Evolutionary conservation across 2,888 invertebrate genomes (phyloP).

Genomic region (Microplitis manilae): DNA sequence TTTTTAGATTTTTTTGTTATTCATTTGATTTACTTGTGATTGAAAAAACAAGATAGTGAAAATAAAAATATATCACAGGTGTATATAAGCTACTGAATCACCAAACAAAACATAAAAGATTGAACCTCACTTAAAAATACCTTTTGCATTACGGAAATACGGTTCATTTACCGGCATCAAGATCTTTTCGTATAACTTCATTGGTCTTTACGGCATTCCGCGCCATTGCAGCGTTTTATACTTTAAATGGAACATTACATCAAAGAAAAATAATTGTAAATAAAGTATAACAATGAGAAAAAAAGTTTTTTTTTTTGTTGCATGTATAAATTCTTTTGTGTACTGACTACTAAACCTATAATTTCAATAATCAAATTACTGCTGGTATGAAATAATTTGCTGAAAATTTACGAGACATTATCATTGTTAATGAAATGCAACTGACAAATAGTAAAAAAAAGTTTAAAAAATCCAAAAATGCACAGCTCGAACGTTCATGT

Average conservation of each 20-base stretch:
- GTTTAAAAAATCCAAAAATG: too few species aligned
- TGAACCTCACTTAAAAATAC: conserved; percentile 4
- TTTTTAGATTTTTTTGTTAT: not conserved
- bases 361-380: not conserved
- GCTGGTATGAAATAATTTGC: not conserved
- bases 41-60: conserved; percentile 8
- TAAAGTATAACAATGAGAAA: conserved; percentile 4
- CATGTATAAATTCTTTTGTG: not conserved
- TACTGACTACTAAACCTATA: not conserved
- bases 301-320: not conserved
- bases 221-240: conserved; percentile 19
- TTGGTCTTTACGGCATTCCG: conserved; percentile 32
- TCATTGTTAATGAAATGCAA: too few species aligned
- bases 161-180: conserved; percentile 34
- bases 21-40: not conserved
- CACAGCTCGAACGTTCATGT: too few species aligned
- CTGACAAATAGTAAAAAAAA: too few species aligned
- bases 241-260: conserved; percentile 4
- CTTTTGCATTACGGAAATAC: conserved; percentile 32
- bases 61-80: conserved; percentile 32
- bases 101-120: conserved; percentile 31
- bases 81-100: conserved; percentile 21
- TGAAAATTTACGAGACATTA: not conserved
- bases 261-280: conserved; percentile 3
- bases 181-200: conserved; percentile 9